These are phyloP conservation scores for Brachycybe producta DNA, from an alignment of 2,888 invertebrate species.

Conservation along the genomic window DNA sequence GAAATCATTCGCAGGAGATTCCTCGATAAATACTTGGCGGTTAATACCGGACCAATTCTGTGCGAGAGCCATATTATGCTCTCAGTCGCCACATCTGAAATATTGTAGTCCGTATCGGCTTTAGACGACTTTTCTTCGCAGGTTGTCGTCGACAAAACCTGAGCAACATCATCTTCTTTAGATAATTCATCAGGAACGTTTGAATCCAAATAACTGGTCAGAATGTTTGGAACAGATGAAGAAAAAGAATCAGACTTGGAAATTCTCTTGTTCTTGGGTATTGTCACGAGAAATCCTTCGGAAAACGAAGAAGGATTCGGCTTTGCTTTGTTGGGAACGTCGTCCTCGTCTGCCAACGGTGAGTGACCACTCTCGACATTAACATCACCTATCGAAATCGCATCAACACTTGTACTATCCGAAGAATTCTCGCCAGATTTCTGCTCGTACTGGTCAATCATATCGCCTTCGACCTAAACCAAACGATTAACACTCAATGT, in stretches of 20 bases:
- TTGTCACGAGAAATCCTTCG: conserved; percentile 1
- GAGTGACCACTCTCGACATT: background rate
- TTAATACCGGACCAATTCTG: conserved; percentile 83
- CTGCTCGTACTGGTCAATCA: conserved; percentile 8
- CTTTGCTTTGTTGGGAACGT: background rate
- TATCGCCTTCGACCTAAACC: background rate
- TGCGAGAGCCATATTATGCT: conserved; percentile 85
- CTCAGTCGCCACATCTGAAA: conserved; percentile 68
- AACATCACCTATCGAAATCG: conserved; percentile 10
- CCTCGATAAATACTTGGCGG: conserved; percentile 75
- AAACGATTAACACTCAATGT: background rate
- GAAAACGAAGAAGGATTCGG: conserved; percentile 8
- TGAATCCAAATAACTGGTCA: background rate
- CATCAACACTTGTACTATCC: conserved; percentile 16
- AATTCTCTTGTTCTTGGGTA: background rate
- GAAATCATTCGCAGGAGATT: conserved; percentile 88
- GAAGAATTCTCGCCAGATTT: conserved; percentile 15
- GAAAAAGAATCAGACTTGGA: background rate
- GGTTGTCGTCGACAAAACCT: too few relatives aligned
- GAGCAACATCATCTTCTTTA: background rate
- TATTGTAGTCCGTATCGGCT: conserved; percentile 21
- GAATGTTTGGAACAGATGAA: conserved; percentile 13
- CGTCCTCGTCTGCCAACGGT: background rate
- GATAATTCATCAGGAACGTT: background rate
- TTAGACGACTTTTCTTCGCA: background rate